Evolutionary conservation across 2,888 invertebrate species (phyloP).

Genomic region (Eupithecia pulchellata): DNA sequence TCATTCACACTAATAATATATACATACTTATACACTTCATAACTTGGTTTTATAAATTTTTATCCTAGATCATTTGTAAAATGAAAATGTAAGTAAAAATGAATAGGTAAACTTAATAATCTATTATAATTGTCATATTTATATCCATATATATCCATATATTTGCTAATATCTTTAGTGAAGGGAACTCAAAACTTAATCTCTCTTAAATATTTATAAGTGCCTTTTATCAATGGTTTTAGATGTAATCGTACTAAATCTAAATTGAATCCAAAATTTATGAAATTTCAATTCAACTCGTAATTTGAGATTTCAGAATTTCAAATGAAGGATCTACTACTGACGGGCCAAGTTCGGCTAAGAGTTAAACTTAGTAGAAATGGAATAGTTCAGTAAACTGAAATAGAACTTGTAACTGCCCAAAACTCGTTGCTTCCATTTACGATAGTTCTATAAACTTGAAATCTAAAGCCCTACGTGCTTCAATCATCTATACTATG

Average conservation of each 20-base stretch:
- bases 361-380: background rate
- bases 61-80: no score
- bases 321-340: background rate
- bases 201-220: no score
- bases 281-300: background rate
- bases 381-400: background rate
- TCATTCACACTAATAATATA: no score
- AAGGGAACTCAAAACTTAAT: background rate
- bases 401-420: background rate
- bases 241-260: background rate
- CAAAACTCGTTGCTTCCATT: background rate
- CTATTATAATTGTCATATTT: no score
- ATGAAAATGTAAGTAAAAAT: no score
- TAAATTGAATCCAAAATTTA: background rate
- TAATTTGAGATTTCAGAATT: background rate
- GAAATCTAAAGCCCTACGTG: background rate
- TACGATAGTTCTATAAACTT: conserved; percentile 1
- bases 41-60: no score
- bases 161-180: background rate
- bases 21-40: no score
- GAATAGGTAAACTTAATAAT: no score
- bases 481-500: background rate
- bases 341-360: background rate
- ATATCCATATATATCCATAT: no score
- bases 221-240: no score